Evolutionary conservation across 2,888 invertebrate species (phyloP), one percentile per base, ranked within the genome.

Genomic region (Ganaspis brasiliensis): DNA sequence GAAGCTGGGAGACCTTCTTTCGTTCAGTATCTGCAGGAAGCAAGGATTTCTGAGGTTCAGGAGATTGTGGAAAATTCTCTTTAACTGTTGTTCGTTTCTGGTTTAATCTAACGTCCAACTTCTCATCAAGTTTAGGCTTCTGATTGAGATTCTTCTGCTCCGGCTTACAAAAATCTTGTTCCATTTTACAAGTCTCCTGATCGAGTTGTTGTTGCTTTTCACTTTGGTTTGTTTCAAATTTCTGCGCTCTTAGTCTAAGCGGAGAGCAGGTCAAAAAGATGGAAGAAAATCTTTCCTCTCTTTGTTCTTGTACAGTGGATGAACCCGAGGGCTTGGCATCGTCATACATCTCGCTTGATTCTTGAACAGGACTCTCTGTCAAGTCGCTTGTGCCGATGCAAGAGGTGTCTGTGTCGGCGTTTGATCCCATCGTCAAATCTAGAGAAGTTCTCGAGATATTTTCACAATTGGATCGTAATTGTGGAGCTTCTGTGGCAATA

Each of bases 351-450:
- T 89, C 87, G 0, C 79, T 84, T 6, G 83, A 75, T 49, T 89
- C 89, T 57, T 86, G 87, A 16, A 79, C 79, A 4, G 87, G 89
- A 81, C 87, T 89, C 57, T 87, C 88, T 0, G 87, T 88, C 45
- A 87, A 79, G n/a, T 90, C 89, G 52, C 88, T 89, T 1, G 85
- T 82, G 12, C 88, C 90, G 31, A 89, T 88, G 59, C 89, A 88
- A 31, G 89, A 89, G 0, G 87, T 85, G 59, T 89, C 90, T 0
- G 88, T 88, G 19, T 88, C 89, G 1, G 87, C 84, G 12, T 87
- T 89, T 9, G 89, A 89, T 24, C 87, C 87, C 88, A 90, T 89
- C 3, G 90, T 89, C 0, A 89, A 79, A 57, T 90, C 90, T 31
- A 90, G 59, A n/a, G 89, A 89, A 0, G 89, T 89, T 75, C 87